Evolutionary conservation across 2,888 invertebrate genomes (phyloP).

Genomic region (Asteroscopus sphinx): DNA sequence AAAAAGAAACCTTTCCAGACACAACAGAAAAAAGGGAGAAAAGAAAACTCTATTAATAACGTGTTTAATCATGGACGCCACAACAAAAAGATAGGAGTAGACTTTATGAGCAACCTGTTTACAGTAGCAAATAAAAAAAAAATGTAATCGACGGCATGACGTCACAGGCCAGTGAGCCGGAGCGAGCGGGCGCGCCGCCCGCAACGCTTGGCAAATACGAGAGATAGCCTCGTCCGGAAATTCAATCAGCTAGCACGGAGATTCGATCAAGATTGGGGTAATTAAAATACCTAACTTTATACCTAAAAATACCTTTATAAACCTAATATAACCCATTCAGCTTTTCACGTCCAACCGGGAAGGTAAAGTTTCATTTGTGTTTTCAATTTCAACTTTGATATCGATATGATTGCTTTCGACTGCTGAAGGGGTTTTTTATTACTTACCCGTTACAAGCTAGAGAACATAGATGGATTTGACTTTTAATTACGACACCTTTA

Average conservation of each 20-base stretch:
- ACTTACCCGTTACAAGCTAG: slow-evolving; percentile 35
- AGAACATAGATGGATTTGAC: slow-evolving; percentile 55
- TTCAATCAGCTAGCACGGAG: slow-evolving; percentile 87
- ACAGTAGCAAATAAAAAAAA: slow-evolving; percentile 81
- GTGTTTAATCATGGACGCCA: slow-evolving; percentile 61
- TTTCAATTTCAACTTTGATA: slow-evolving; percentile 31
- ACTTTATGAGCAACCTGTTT: slow-evolving; percentile 84
- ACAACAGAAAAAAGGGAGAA: slow-evolving; percentile 44
- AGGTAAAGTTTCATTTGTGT: slow-evolving; percentile 29
- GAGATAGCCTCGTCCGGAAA: slow-evolving; percentile 84
- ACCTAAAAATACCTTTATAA: slow-evolving; percentile 63
- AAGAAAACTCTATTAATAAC: slow-evolving; percentile 60
- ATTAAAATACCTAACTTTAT: slow-evolving; percentile 86
- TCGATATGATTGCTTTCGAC: slow-evolving; percentile 28
- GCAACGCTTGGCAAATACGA: slow-evolving; percentile 84
- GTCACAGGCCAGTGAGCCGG: slow-evolving; percentile 86
- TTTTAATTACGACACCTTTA: slow-evolving; percentile 68
- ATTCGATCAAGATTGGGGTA: slow-evolving; percentile 87
- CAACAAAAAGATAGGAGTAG: slow-evolving; percentile 74
- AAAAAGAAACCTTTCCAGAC: slow-evolving; percentile 43
- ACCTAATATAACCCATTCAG: slow-evolving; percentile 7
- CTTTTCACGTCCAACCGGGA: slow-evolving; percentile 20
- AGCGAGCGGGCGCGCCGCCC: slow-evolving; percentile 72
- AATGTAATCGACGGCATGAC: slow-evolving; percentile 81
- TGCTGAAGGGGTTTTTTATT: slow-evolving; percentile 33